These are phyloP conservation scores for Bellardia bayeri DNA, from an alignment of 2,888 invertebrate genomes.

Conservation along the genomic window DNA sequence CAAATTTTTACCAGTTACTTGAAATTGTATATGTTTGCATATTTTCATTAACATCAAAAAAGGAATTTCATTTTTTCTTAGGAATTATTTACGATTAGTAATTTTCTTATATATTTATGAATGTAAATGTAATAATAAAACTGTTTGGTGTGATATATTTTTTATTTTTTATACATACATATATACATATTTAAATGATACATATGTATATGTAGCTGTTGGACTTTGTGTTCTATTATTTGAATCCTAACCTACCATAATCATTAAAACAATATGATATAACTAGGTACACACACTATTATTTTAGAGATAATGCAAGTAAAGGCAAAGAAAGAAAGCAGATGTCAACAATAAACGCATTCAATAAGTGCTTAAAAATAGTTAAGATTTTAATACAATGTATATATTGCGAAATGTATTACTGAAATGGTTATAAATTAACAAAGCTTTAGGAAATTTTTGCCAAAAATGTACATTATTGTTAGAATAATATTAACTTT, in stretches of 20 bases:
- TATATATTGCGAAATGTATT: no score
- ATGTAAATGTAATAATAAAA: slow-evolving; percentile 17
- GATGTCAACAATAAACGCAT: background rate
- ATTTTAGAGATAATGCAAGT: slow-evolving; percentile 16
- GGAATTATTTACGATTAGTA: slow-evolving; percentile 11
- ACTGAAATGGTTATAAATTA: no score
- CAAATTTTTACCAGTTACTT: background rate
- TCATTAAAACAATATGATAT: slow-evolving; percentile 31
- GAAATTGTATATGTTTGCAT: slow-evolving; percentile 3
- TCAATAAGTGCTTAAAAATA: no score
- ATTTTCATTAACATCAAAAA: slow-evolving; percentile 2
- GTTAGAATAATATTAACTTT: no score
- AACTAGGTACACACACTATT: background rate
- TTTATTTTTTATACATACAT: background rate
- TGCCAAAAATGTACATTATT: no score
- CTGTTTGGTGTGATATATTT: background rate
- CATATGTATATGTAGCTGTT: background rate
- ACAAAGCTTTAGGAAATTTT: no score
- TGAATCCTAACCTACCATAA: slow-evolving; percentile 62
- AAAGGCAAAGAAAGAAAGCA: background rate
- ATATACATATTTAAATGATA: no score
- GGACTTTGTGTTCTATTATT: background rate
- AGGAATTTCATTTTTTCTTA: background rate
- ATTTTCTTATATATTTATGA: background rate
- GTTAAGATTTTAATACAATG: no score